Base-by-base conservation (phyloP, 2,113 vertebrate genomes). In the Nycticebus coucang region DNA sequence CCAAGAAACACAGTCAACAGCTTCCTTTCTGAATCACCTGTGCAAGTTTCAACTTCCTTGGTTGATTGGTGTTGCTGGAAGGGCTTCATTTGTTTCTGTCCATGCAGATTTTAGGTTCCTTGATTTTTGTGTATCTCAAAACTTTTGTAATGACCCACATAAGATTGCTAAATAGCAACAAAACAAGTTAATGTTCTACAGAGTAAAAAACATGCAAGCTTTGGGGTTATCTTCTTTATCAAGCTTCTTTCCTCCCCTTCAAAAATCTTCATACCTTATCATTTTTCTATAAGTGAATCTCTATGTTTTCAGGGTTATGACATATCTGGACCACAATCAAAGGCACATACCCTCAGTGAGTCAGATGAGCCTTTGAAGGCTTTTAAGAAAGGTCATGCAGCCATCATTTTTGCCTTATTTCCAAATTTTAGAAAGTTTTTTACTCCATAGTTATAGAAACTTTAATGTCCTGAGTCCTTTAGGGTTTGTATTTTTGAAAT, bases 271-370 rank as follows among this genome's bases (percentile, higher is more conserved):
- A 60, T 53, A 53, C 5, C 4, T 69, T 81, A 84, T 83, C 35
- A 45, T 77, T 94, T 93, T 81, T 69, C 71, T 90, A 21, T 59
- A 90, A 84, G 77, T 84, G 68, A 74, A 69, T 91, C n/a, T 83
- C 22, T 83, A 68, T 55, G 10, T 62, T 64, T 71, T 30, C 81
- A 94, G 59, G 21, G 9, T 45, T 91, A 1, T 78, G 66, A 78
- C 60, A 24, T n/a, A 5, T n/a, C 41, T 91, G 79, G n/a, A 37
- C 45, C 21, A 81, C 21, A 64, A 89, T 60, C 55, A 95, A 81
- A 90, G 45, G 26, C 55, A 59, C 7, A 66, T 55, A 86, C 11
- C 62, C 28, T 89, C 15, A 60, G 14, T 66, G 37, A 81, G 13
- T 86, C 60, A 74, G 41, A 85, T 55, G 60, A 71, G 41, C 33